Conservation (phyloP, 2,888 invertebrate species). For the Lasioglossum oenotherae region DNA sequence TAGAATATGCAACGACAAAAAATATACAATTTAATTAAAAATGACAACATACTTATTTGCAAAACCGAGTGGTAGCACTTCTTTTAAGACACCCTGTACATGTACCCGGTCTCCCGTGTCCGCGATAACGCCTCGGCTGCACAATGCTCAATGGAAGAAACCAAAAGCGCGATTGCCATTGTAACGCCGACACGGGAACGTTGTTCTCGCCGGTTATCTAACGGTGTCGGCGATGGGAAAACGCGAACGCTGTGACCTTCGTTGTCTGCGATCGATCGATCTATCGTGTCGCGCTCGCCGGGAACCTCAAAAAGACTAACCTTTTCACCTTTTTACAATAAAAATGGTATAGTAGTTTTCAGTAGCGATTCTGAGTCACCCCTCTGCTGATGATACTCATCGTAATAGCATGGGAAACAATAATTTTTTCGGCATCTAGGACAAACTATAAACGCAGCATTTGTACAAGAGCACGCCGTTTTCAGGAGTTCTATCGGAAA, state of each 20-base stretch:
- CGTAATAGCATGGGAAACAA: no score
- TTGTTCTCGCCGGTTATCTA: slow-evolving; percentile 57
- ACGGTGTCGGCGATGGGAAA: slow-evolving; percentile 18
- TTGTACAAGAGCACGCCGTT: no score
- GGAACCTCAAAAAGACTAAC: neutral
- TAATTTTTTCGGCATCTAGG: no score
- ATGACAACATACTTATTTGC: no score
- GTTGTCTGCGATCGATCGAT: slow-evolving; percentile 18
- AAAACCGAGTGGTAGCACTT: neutral
- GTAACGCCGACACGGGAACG: slow-evolving; percentile 52
- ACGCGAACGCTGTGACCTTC: slow-evolving; percentile 14
- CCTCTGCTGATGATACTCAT: no score
- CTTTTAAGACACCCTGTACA: neutral
- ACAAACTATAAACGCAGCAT: no score
- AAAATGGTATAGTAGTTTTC: no score
- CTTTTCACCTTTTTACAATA: neutral
- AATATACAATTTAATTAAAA: no score
- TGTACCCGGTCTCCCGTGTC: neutral
- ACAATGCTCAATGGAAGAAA: slow-evolving; percentile 67
- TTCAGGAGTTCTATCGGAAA: no score
- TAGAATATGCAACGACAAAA: no score
- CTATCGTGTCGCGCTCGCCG: slow-evolving; percentile 3
- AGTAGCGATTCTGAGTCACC: no score
- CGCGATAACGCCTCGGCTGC: slow-evolving; percentile 38
- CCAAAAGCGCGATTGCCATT: slow-evolving; percentile 68